Evolutionary conservation across 1,140 invertebrate genomes (phyloP), one percentile per base, ranked within the genome.

Genomic region (Aradophagus sp.): DNA sequence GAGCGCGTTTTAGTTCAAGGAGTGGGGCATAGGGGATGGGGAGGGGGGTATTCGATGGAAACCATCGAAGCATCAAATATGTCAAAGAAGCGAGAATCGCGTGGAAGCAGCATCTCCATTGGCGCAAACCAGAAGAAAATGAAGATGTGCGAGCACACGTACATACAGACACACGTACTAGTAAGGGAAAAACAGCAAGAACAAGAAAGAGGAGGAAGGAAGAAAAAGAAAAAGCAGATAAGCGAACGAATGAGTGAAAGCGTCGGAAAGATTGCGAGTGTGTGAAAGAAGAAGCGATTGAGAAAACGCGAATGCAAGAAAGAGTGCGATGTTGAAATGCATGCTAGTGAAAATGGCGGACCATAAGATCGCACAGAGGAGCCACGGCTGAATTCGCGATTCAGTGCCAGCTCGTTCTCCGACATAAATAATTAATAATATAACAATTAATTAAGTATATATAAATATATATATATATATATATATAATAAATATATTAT

Each of bases 341-440:
- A 32, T 35, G 47, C 14, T 59, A 59, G 52, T 45, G 47, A 58
- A 42, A 56, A 50, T 50, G 48, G 39, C 23, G 65, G 50, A 66
- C 27, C 39, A 62, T 45, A 47, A 35, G 67, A 75, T 68, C 63
- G 63, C 58, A 71, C 45, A 69, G 55, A 62, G 20, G 53, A 74
- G 58, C 68, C 52, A 67, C 61, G 65, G 75, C 74, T 73, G 77
- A 77, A 84, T 76, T 80, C 78, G 78, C 80, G 77, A 82, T 78
- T 80, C 77, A 71, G 75, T 79, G 78, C 77, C 77, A 80, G 79
- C 83, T 83, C 81, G 70, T 84, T 84, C 82, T 83, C 80, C 76
- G 77, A 83, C 77, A 83, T 84, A 80, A 80, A 81, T 82, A 78
- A 79, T 73, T 66, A 82, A 79, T 79, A 80, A 81, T 80, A 79